Base-by-base conservation (phyloP, 2,797 vertebrate species). In the Sebastes iracundus region DNA sequence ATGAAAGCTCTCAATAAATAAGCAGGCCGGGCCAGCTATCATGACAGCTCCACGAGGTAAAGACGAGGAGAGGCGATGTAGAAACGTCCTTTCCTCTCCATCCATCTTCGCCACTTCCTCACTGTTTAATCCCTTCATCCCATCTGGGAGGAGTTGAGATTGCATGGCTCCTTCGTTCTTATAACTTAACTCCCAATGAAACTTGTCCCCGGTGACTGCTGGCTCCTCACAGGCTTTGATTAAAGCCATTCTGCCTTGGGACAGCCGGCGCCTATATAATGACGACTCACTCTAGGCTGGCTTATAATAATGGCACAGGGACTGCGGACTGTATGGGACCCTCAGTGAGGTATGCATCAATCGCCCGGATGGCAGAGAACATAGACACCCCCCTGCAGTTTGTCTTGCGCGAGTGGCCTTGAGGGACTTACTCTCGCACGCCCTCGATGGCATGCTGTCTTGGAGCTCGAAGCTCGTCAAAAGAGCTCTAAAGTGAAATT, bases 1-100 rank as follows among this genome's bases (percentile, higher is more conserved):
- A 86, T 87, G 87, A 91, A 88, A 85, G 78, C 84, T 90, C 79
- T 86, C 89, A 79, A 92, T 92, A 92, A 93, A 94, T 93, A 92
- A 93, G 88, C 87, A 78, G 87, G 72, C 67, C 76, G 79, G 62
- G 79, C 72, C 20, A 38, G 70, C 78, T 85, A 79, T 87, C 86
- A 62, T 82, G 89, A 91, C 87, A 87, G 86, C 79, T 92, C 88
- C 75, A 76, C 30, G 73, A 82, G 71, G 88, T 83, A 77, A 80
- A 90, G 83, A 88, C 12, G 53, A 27, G 72, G 55, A 84, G 67
- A 82, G 72, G 72, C 72, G 18, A 63, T 88, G 88, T 88, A 86
- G 87, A 85, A 85, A 84, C 12, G 67, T 82, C 75, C 83, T 77
- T 82, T 70, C 72, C 67, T 65, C 77, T 75, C 52, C 64, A 85